Conservation (phyloP, 2,113 vertebrate genomes). For the Romanogobio albipinnatus region DNA sequence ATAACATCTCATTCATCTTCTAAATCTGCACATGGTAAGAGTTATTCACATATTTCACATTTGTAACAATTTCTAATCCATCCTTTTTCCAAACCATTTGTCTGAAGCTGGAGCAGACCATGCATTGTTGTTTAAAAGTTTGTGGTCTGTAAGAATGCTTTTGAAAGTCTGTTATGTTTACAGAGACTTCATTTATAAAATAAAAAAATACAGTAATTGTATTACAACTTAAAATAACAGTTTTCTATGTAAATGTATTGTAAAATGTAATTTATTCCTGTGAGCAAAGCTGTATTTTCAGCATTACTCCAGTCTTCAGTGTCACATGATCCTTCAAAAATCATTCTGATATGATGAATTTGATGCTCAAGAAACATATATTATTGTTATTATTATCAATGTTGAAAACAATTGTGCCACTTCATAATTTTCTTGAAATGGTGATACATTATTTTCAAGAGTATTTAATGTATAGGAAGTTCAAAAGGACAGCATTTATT, state of each 20-base stretch:
- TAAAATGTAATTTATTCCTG: neutral
- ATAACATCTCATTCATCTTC: neutral
- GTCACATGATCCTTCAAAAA: too few relatives aligned
- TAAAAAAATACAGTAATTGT: neutral
- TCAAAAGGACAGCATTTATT: too few relatives aligned
- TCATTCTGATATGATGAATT: too few relatives aligned
- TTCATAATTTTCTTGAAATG: too few relatives aligned
- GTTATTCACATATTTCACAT: neutral
- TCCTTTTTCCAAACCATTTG: neutral
- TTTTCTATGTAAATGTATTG: neutral
- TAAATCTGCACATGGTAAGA: neutral
- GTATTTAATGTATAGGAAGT: too few relatives aligned
- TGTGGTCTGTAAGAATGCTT: too few relatives aligned
- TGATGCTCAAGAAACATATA: too few relatives aligned
- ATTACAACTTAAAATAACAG: neutral
- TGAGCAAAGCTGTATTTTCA: neutral
- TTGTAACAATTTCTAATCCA: neutral
- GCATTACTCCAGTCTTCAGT: too few relatives aligned
- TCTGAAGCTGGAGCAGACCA: neutral
- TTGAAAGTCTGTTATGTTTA: neutral
- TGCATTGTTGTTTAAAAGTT: neutral
- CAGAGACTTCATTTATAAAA: neutral
- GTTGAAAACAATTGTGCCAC: too few relatives aligned
- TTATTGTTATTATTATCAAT: too few relatives aligned
- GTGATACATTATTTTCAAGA: too few relatives aligned